A percentile compares a stretch with the other conserved stretches of the same genome.
phyloP scores from a whole-genome alignment of 2,888 invertebrate species.

The Noctuana brunneofusca region DNA sequence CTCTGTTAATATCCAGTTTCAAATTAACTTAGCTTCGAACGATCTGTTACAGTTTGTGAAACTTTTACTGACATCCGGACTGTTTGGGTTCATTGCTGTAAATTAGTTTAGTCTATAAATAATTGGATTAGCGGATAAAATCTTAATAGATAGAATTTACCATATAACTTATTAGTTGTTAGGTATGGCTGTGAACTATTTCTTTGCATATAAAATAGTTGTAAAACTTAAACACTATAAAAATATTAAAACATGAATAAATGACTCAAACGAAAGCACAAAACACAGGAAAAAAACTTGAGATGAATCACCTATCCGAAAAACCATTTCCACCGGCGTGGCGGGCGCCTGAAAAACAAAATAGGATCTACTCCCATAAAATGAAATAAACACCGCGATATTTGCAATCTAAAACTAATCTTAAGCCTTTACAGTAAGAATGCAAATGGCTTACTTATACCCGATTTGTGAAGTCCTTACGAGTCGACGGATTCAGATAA shows the following conservation, averaged over 20 bases:
- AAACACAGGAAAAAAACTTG: slow-evolving; percentile 51
- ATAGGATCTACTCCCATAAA: slow-evolving; percentile 6
- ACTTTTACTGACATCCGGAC: too few species aligned
- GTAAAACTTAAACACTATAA: too few species aligned
- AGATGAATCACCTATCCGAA: slow-evolving; percentile 54
- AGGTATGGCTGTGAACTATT: too few species aligned
- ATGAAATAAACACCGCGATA: slow-evolving; percentile 36
- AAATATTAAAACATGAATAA: neutral
- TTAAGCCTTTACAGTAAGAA: slow-evolving; percentile 46
- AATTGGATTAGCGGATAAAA: too few species aligned
- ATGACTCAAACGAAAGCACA: slow-evolving; percentile 41
- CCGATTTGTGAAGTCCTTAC: slow-evolving; percentile 8
- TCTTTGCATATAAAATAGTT: too few species aligned
- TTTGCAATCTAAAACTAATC: slow-evolving; percentile 46
- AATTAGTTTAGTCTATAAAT: too few species aligned
- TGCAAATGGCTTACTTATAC: slow-evolving; percentile 44
- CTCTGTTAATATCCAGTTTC: neutral
- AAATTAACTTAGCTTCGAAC: neutral
- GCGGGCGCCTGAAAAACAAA: slow-evolving; percentile 43
- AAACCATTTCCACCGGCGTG: slow-evolving; percentile 55
- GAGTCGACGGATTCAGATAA: slow-evolving; percentile 2
- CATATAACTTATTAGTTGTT: too few species aligned
- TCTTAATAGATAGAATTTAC: too few species aligned
- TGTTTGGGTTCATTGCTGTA: too few species aligned
- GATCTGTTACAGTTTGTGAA: neutral